These are phyloP conservation scores for Dicaeum eximium DNA, from an alignment of 2,113 vertebrate species.

Conservation along the genomic window DNA sequence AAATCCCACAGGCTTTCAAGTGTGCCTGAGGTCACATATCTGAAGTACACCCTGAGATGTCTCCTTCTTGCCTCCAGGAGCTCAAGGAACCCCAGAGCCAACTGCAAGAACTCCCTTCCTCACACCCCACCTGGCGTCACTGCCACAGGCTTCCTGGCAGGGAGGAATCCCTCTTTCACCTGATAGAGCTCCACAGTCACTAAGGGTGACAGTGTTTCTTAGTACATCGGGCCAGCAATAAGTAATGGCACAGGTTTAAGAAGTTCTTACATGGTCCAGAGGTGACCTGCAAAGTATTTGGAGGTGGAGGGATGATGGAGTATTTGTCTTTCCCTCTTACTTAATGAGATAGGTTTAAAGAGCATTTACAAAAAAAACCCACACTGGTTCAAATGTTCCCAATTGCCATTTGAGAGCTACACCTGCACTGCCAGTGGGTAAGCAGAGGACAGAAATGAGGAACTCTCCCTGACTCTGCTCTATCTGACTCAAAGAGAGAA, in stretches of 20 bases:
- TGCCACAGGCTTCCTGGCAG: background rate
- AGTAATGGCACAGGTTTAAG: background rate
- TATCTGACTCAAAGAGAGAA: background rate
- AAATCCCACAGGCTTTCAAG: background rate
- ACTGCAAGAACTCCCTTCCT: background rate
- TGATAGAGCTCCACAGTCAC: background rate
- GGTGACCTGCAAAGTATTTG: background rate
- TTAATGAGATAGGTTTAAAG: background rate
- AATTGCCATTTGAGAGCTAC: background rate
- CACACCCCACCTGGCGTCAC: background rate
- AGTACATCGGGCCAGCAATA: background rate
- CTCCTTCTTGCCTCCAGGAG: background rate
- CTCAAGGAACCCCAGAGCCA: background rate
- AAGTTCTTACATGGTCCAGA: background rate
- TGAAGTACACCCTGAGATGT: background rate
- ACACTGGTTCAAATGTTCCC: background rate
- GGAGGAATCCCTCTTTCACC: background rate
- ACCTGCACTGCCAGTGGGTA: accelerated
- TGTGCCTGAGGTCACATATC: background rate
- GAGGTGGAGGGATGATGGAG: accelerated
- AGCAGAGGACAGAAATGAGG: background rate
- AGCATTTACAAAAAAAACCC: background rate
- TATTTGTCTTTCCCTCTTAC: background rate
- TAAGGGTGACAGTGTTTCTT: background rate
- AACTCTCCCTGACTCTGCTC: background rate